These are phyloP conservation scores for Daubentonia madagascariensis DNA, from an alignment of 2,113 vertebrate genomes.

Conservation along the genomic window DNA sequence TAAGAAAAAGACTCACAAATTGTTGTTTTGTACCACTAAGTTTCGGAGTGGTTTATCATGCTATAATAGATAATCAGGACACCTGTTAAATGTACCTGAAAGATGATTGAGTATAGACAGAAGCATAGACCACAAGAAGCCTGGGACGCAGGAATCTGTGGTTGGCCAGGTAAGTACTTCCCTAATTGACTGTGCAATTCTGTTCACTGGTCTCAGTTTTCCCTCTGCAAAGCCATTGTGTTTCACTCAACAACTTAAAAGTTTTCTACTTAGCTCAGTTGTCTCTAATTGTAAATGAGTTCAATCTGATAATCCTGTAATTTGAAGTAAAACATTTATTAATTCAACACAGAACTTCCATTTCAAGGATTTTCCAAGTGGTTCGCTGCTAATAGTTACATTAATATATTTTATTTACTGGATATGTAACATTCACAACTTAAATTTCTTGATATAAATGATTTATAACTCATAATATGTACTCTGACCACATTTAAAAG, in stretches of 20 bases:
- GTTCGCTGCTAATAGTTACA: background rate
- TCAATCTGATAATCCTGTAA: background rate
- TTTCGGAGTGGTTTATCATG: background rate
- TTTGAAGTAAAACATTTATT: background rate
- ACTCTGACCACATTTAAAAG: background rate
- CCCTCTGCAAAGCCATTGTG: background rate
- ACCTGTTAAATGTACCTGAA: background rate
- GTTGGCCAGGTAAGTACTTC: accelerated
- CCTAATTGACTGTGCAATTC: background rate
- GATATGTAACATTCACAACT: background rate
- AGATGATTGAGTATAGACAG: no score
- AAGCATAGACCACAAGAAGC: background rate
- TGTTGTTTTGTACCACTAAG: no score
- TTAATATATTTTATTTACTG: background rate
- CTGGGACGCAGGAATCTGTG: accelerated
- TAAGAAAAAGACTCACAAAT: background rate
- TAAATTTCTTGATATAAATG: background rate
- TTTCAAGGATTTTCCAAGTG: background rate
- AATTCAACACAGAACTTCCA: background rate
- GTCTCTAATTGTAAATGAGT: background rate
- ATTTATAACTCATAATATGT: background rate
- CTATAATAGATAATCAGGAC: accelerated
- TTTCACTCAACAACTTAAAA: background rate
- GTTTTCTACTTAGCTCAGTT: background rate
- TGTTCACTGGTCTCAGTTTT: background rate